phyloP scores from a whole-genome alignment of 1,140 invertebrate species.

The Thalassaphorura encarpata region DNA sequence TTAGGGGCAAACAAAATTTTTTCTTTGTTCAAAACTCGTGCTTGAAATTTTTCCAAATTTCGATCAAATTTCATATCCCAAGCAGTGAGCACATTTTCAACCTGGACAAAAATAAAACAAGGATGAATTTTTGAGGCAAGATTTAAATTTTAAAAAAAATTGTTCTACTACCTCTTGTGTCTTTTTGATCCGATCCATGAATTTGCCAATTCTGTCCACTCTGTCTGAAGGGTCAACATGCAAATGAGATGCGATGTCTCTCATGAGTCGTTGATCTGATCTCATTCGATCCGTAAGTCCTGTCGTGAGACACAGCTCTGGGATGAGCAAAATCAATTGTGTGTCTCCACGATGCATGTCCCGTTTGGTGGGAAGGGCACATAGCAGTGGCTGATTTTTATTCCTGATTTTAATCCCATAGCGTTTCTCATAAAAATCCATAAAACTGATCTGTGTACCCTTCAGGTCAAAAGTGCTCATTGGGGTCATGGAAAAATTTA shows the following conservation, averaged over 20 bases:
- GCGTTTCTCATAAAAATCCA: background rate
- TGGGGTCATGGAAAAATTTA: constrained; percentile 62
- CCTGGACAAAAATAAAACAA: background rate
- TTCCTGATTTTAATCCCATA: constrained; percentile 5
- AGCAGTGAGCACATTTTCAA: background rate
- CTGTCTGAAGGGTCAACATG: constrained; percentile 38
- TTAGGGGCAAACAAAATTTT: too few relatives aligned
- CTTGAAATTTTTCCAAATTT: too few relatives aligned
- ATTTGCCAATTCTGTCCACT: constrained; percentile 27
- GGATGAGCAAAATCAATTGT: constrained; percentile 26
- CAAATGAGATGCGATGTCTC: constrained; percentile 34
- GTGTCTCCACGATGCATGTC: background rate
- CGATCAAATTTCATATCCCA: background rate
- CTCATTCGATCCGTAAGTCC: constrained; percentile 35
- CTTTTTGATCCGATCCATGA: constrained; percentile 7
- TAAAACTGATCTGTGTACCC: constrained; percentile 1
- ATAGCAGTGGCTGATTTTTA: constrained; percentile 10
- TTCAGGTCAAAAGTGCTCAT: constrained; percentile 49
- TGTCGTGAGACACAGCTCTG: constrained; percentile 39
- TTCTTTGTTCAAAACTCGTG: too few relatives aligned
- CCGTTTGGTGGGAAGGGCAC: constrained; percentile 6
- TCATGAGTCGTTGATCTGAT: constrained; percentile 34
- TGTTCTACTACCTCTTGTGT: background rate
- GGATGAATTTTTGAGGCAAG: background rate
- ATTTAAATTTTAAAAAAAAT: background rate